Conservation (phyloP, 2,113 vertebrate genomes). For the Boleophthalmus pectinirostris region DNA sequence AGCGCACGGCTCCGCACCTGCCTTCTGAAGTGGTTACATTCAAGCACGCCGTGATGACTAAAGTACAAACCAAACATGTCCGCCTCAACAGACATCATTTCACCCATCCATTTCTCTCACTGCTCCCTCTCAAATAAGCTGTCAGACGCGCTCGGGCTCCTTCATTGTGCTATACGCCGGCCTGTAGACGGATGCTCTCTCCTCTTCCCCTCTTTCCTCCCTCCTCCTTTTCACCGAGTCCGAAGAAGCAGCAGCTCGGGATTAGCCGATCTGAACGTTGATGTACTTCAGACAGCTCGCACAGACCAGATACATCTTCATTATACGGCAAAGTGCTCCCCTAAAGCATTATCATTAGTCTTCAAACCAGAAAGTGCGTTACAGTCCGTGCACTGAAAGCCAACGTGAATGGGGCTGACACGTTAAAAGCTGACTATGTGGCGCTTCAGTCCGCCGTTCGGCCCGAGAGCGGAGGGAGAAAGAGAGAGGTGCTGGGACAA, state of each 20-base stretch:
- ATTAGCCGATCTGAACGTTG: slow-evolving; percentile 58
- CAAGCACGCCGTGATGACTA: not conserved
- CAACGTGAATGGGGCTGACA: slow-evolving; percentile 19
- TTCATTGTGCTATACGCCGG: slow-evolving; percentile 45
- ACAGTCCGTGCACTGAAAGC: slow-evolving; percentile 23
- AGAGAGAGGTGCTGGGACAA: slow-evolving; percentile 17
- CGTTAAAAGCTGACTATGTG: slow-evolving; percentile 42
- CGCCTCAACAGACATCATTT: not conserved
- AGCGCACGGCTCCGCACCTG: not conserved
- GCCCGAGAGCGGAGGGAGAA: slow-evolving; percentile 12
- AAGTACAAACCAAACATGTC: slow-evolving; percentile 1
- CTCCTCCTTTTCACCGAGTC: slow-evolving; percentile 30
- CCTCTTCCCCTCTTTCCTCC: not conserved
- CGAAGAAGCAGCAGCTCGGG: slow-evolving; percentile 21
- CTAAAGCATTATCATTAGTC: slow-evolving; percentile 66
- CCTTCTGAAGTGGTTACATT: not conserved
- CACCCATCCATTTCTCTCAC: not conserved
- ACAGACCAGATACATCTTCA: slow-evolving; percentile 66
- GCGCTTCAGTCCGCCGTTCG: slow-evolving; percentile 28
- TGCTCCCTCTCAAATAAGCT: slow-evolving; percentile 32
- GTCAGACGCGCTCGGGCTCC: slow-evolving; percentile 50
- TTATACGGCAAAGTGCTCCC: slow-evolving; percentile 56
- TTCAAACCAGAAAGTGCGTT: slow-evolving; percentile 43
- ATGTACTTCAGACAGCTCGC: slow-evolving; percentile 65
- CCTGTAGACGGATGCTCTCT: slow-evolving; percentile 52